Conservation (phyloP, 2,888 invertebrate genomes). For the Drosophila multiciliata region DNA sequence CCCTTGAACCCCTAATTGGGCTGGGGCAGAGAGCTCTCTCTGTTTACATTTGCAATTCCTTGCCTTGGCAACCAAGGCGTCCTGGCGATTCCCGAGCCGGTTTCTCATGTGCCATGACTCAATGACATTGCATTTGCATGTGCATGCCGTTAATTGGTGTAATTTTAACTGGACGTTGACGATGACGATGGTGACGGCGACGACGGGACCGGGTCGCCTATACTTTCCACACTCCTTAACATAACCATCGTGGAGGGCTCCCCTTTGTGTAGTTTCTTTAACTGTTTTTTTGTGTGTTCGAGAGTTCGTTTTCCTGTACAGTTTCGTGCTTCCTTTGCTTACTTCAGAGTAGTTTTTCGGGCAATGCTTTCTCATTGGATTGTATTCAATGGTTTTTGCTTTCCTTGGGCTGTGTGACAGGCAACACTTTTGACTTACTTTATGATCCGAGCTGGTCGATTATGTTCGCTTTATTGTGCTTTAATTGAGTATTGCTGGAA, state of each 20-base stretch:
- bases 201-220: conserved; percentile 8
- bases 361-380: conserved; percentile 64
- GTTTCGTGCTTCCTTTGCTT: conserved; percentile 51
- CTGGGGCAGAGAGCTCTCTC: conserved; percentile 53
- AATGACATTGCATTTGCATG: conserved; percentile 79
- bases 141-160: conserved; percentile 75
- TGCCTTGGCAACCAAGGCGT: conserved; percentile 67
- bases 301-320: conserved; percentile 52
- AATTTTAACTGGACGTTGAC: conserved; percentile 68
- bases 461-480: conserved; percentile 58
- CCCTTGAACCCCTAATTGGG: conserved; percentile 29
- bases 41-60: conserved; percentile 71
- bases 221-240: conserved; percentile 20
- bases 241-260: conserved; percentile 27
- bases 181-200: conserved; percentile 30
- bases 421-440: conserved; percentile 70
- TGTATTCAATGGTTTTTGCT: conserved; percentile 50
- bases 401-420: conserved; percentile 51
- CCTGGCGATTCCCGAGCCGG: conserved; percentile 63
- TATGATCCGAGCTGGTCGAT: conserved; percentile 58
- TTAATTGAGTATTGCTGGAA: conserved; percentile 44
- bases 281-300: background rate
- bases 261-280: conserved; percentile 11
- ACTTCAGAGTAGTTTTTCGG: conserved; percentile 64
- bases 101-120: conserved; percentile 62